Base-by-base conservation (phyloP, 2,113 vertebrate genomes). In the Rhabdomys dilectus region DNA sequence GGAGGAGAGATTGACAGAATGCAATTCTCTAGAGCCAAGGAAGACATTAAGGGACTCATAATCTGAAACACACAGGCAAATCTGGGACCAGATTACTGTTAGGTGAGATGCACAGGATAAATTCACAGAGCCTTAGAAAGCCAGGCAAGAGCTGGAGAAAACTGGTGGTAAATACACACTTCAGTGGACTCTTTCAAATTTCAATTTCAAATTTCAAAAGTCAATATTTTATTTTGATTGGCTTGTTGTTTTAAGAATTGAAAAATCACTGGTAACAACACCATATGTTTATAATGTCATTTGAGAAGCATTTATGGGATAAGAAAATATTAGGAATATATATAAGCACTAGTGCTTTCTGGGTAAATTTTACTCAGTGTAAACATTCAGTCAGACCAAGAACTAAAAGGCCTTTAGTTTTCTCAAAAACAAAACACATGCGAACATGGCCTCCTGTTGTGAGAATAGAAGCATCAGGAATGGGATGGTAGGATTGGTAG, bases 211-310 rank as follows among this genome's bases (percentile, higher is more conserved):
- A n/a, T n/a, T n/a, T n/a, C n/a, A n/a, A n/a, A n/a, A n/a, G n/a
- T n/a, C n/a, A n/a, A n/a, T n/a, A n/a, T n/a, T n/a, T n/a, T n/a
- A n/a, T 88, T 73, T 95, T 80, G 39, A 48, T 62, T 84, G 75
- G 36, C n/a, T 88, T n/a, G n/a, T n/a, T 22, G 68, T 66, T 91
- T 70, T 24, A 51, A 87, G 53, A 93, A 93, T 22, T 94, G 42
- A 88, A 72, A 94, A 75, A 24, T 19, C 24, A 73, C 51, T 26
- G 4, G 70, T 12, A 66, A 87, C 29, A 87, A 24, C 26, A 22
- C 3, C 29, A 62, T 56, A 34, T 10, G 6, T 36, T 51, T 51
- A 48, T 21, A 31, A 64, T n/a, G 17, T 34, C 29, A 48, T 31
- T 13, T 22, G 29, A 66, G 21, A 60, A 42, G 7, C 8, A 29